phyloP scores from a whole-genome alignment of 2,797 vertebrate species.

The Chloroceryle inda region DNA sequence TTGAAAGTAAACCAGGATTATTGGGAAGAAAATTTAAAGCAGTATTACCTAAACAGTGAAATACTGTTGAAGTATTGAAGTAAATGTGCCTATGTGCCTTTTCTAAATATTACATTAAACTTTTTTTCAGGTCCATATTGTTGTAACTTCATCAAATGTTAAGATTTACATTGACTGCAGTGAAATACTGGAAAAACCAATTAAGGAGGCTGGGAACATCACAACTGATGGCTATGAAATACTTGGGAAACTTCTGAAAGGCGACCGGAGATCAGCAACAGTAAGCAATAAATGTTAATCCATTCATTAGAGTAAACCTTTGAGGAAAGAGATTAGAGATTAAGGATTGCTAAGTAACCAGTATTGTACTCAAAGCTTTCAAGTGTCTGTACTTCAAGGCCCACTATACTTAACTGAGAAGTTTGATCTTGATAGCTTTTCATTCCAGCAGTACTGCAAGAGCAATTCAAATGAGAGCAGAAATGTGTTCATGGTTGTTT shows the following conservation, averaged over 20 bases:
- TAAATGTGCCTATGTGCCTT: neutral
- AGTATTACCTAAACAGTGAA: neutral
- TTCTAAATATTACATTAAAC: neutral
- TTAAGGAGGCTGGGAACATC: slow-evolving; percentile 90
- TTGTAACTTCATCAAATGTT: slow-evolving; percentile 90
- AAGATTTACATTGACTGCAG: slow-evolving; percentile 94
- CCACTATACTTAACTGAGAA: neutral
- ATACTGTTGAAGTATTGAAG: neutral
- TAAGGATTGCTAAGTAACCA: neutral
- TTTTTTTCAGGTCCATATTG: slow-evolving; percentile 89
- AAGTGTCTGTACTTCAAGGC: neutral
- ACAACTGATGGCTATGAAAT: slow-evolving; percentile 94
- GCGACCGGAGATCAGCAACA: slow-evolving; percentile 87
- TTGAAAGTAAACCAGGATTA: neutral
- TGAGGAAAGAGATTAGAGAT: neutral
- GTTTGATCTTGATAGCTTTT: neutral
- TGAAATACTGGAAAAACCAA: slow-evolving; percentile 89
- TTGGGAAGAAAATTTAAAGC: neutral
- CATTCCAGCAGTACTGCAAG: neutral
- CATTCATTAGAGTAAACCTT: neutral
- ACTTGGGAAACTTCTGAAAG: slow-evolving; percentile 92
- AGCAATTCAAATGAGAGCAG: neutral
- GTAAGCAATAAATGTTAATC: slow-evolving; percentile 81
- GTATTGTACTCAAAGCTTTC: neutral
- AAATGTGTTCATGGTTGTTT: too few species aligned